Evolutionary conservation across 2,113 vertebrate species (phyloP).

Genomic region (Delphinus delphis): DNA sequence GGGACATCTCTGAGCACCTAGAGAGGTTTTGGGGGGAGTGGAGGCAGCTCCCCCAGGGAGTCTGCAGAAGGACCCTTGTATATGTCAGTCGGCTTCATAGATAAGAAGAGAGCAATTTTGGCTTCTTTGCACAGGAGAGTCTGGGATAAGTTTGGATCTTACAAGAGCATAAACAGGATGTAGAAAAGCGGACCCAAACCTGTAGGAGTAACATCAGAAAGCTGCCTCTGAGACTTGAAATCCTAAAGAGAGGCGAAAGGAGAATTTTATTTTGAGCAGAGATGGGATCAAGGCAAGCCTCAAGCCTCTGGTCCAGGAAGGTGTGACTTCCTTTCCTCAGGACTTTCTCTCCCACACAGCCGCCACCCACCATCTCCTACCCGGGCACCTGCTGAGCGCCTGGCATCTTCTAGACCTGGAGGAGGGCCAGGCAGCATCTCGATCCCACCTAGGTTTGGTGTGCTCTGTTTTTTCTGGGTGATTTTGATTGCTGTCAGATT

Average conservation of each 20-base stretch:
- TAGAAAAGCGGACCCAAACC: too few species aligned
- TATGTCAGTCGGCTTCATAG: background rate
- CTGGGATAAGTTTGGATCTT: background rate
- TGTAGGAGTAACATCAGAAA: background rate
- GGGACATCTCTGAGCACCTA: background rate
- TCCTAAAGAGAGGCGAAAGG: background rate
- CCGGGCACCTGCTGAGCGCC: background rate
- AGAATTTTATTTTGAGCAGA: background rate
- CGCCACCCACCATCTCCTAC: accelerated
- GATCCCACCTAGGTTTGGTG: too few species aligned
- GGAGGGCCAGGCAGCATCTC: accelerated
- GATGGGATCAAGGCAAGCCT: background rate
- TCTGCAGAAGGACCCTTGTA: background rate
- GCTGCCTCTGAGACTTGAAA: background rate
- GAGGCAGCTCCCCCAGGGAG: too few species aligned
- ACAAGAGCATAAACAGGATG: background rate
- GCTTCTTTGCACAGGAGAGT: background rate
- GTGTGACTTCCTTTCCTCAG: background rate
- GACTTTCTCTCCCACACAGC: accelerated
- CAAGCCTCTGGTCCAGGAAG: background rate
- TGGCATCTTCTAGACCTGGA: accelerated
- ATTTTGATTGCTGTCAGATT: background rate
- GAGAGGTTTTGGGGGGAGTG: accelerated
- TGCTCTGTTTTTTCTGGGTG: background rate
- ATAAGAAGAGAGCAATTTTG: accelerated